Base-by-base conservation (phyloP, 2,113 vertebrate species). In the Fregetta grallaria region DNA sequence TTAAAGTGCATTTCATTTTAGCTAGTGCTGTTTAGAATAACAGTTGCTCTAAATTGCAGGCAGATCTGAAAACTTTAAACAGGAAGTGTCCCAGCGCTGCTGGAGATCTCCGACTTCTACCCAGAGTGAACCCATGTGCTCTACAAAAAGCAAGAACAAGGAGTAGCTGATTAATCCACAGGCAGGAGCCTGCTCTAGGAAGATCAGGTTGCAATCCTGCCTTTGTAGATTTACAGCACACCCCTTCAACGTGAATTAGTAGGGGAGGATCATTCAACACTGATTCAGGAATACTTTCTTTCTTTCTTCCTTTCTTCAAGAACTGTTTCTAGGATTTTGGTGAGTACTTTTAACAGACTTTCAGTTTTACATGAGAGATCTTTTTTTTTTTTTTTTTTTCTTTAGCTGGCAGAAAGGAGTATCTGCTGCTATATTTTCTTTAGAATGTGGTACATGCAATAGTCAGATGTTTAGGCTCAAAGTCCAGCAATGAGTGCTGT, bases 331-430 rank as follows among this genome's bases (percentile, higher is more conserved):
- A 92, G 93, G 88, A 92, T 90, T 88, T 93, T 62, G 78, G 98
- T 98, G 95, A 98, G 98, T 98, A 98, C 88, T 96, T 77, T 73
- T 52, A 59, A 36, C n/a, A 83, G 47, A 40, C 29, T 88, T 79
- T 90, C 66, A 29, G 78, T 81, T 58, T 85, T 76, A 36, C 22
- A 5, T 14, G 72, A 86, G 73, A 50, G 13, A 6, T 29, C 1
- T 1, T 34, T 55, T 68, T 67, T 44, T 50, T 68, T 67, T 44
- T 50, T 38, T 38, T 10, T 38, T 38, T 70, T 61, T 18, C 15
- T 44, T 86, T 55, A 72, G 42, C 40, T 66, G 47, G 10, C 14
- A 74, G 38, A 77, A 32, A 62, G 61, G 36, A 4, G 8, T 38
- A 16, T 61, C 34, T 21, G 0, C 65, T 59, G 42, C 10, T 30